Percentiles rank a stretch among this genome's conserved stretches.
These are phyloP conservation scores for Melanerpes aurifrons DNA, from an alignment of 2,113 vertebrate species.

Conservation along the genomic window DNA sequence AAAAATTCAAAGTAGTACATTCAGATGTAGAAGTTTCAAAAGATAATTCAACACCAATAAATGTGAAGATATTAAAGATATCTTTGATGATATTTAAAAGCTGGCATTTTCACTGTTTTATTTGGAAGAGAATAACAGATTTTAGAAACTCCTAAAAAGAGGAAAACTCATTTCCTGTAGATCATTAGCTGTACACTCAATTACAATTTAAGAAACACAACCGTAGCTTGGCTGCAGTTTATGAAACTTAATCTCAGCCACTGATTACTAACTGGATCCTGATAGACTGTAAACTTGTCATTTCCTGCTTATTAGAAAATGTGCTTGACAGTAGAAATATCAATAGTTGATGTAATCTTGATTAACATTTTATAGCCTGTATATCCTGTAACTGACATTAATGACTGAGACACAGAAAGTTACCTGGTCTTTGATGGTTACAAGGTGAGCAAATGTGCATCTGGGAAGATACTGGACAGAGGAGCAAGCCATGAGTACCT, in stretches of 20 bases:
- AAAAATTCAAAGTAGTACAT: not conserved
- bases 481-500: too few species aligned
- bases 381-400: not conserved
- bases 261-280: not conserved
- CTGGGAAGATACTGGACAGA: too few species aligned
- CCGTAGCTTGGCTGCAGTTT: not conserved
- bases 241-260: not conserved
- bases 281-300: not conserved
- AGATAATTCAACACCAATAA: not conserved
- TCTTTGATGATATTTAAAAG: not conserved
- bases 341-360: not conserved
- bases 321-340: not conserved
- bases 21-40: not conserved
- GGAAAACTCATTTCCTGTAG: not conserved
- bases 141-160: not conserved
- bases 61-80: not conserved
- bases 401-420: not conserved
- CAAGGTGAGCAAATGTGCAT: not conserved
- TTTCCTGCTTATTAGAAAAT: slow-evolving; percentile 10
- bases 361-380: not conserved
- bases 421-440: not conserved
- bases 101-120: not conserved
- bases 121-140: not conserved
- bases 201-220: not conserved
- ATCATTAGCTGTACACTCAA: not conserved